Evolutionary conservation across 1,140 invertebrate genomes (phyloP).

Genomic region (Drosophila ambigua): DNA sequence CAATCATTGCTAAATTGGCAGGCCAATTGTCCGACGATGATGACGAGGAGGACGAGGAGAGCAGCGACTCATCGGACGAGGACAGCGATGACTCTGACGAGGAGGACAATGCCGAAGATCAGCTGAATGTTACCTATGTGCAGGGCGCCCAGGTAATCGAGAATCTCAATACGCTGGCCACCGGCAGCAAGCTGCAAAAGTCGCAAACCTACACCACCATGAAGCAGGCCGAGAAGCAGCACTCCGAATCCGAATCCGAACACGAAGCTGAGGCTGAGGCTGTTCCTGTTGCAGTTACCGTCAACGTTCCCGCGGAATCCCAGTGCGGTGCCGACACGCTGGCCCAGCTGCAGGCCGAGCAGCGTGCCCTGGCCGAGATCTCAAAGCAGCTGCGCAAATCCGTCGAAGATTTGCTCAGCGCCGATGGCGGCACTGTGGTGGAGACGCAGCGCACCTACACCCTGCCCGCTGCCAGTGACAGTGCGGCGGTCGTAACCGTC

Average conservation of each 20-base stretch:
- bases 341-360: conserved; percentile 77
- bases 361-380: conserved; percentile 78
- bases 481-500: conserved; percentile 59
- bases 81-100: conserved; percentile 73
- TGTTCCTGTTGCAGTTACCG: too few relatives aligned
- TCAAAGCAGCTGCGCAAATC: conserved; percentile 81
- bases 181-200: conserved; percentile 69
- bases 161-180: conserved; percentile 73
- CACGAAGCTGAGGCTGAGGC: neutral
- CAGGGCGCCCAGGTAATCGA: conserved; percentile 81
- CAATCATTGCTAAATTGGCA: conserved; percentile 69
- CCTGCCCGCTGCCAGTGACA: conserved; percentile 55
- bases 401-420: conserved; percentile 72
- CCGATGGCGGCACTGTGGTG: conserved; percentile 53
- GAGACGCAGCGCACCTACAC: conserved; percentile 57
- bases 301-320: neutral
- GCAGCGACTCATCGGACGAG: conserved; percentile 70
- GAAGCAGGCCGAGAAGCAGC: conserved; percentile 50
- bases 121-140: conserved; percentile 66
- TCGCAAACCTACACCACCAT: conserved; percentile 78
- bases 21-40: conserved; percentile 64
- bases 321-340: conserved; percentile 46
- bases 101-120: conserved; percentile 65
- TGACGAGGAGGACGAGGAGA: conserved; percentile 67
- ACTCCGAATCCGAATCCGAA: neutral